Evolutionary conservation across 2,888 invertebrate species (phyloP).

Genomic region (Tachystola acroxantha): DNA sequence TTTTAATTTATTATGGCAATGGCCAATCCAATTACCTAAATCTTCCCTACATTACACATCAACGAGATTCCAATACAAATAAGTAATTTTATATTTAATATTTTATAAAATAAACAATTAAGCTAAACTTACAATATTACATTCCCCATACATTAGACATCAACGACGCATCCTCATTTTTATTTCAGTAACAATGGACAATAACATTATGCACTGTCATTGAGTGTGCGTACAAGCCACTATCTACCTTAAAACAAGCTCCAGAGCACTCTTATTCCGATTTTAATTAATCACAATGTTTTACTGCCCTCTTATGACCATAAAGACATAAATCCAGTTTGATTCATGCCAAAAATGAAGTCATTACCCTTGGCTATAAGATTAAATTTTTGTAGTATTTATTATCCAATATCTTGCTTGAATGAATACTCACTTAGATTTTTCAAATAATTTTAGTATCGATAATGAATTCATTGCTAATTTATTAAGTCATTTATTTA

Average conservation of each 20-base stretch:
- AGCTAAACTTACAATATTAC: too few species aligned
- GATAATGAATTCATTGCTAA: too few species aligned
- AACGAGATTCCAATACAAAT: slow-evolving; percentile 5
- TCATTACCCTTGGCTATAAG: too few species aligned
- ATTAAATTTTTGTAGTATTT: too few species aligned
- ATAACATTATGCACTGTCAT: slow-evolving; percentile 54
- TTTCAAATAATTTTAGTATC: too few species aligned
- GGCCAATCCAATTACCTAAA: neutral
- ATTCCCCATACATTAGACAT: slow-evolving; percentile 50
- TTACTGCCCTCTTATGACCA: neutral
- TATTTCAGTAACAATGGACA: slow-evolving; percentile 38
- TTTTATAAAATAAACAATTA: too few species aligned
- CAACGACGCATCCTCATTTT: slow-evolving; percentile 43
- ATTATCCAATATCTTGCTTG: too few species aligned
- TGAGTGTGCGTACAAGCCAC: slow-evolving; percentile 29
- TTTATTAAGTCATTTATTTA: too few species aligned
- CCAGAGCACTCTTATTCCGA: slow-evolving; percentile 24
- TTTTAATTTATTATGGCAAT: slow-evolving; percentile 7
- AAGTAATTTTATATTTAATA: neutral
- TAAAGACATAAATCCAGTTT: slow-evolving; percentile 3
- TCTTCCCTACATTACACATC: slow-evolving; percentile 11
- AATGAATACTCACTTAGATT: too few species aligned
- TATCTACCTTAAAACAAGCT: slow-evolving; percentile 14
- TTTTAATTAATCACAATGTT: slow-evolving; percentile 31
- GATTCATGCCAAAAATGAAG: neutral